Conservation (phyloP, 1,140 invertebrate genomes). For the Bombus sylvicola region DNA sequence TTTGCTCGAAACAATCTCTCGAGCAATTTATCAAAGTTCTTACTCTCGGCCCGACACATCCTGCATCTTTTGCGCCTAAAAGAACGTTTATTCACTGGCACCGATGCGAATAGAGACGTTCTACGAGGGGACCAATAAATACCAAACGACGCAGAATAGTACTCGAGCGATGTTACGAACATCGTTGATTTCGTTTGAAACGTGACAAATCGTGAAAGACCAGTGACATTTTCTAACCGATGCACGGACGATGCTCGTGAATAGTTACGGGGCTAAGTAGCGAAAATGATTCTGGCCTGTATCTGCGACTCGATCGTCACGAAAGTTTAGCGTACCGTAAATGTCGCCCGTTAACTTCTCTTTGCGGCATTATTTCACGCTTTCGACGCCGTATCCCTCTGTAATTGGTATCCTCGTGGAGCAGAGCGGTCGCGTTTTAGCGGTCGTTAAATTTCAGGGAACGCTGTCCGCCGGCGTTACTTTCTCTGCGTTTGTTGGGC, state of each 20-base stretch:
- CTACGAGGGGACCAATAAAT: neutral
- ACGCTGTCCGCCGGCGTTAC: neutral
- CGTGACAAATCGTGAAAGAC: slow-evolving; percentile 43
- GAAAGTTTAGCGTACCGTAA: slow-evolving; percentile 56
- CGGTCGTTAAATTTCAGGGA: slow-evolving; percentile 27
- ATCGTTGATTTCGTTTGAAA: neutral
- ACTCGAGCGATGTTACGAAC: neutral
- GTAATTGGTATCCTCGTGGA: slow-evolving; percentile 33
- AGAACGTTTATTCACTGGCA: neutral
- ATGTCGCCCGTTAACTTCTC: slow-evolving; percentile 59
- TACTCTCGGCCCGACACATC: no score
- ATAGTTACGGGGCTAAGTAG: slow-evolving; percentile 9
- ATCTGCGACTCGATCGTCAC: slow-evolving; percentile 41
- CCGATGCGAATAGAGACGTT: neutral
- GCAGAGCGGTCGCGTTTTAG: slow-evolving; percentile 5
- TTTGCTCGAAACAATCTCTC: neutral
- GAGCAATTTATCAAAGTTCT: neutral
- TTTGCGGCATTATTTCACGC: slow-evolving; percentile 52
- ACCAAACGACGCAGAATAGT: neutral
- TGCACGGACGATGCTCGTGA: neutral
- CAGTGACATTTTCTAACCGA: slow-evolving; percentile 24
- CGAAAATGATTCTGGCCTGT: slow-evolving; percentile 45
- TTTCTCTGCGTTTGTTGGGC: neutral
- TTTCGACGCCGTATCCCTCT: slow-evolving; percentile 35
- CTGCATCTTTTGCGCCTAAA: neutral